phyloP scores from a whole-genome alignment of 2,888 invertebrate genomes.

The Thymelicus lineola region DNA sequence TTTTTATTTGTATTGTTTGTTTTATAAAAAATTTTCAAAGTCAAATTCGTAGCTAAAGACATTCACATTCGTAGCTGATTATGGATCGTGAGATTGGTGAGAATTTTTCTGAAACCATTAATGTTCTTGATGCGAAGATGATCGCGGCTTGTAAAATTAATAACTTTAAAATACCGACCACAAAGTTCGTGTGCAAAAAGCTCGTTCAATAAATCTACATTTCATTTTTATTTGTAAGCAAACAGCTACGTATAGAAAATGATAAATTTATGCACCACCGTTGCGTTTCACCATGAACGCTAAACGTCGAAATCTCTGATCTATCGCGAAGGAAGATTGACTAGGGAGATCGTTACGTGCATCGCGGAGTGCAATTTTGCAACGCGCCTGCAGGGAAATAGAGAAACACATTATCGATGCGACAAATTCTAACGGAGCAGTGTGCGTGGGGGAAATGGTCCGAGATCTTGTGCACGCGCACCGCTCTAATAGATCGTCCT shows the following conservation, averaged over 20 bases:
- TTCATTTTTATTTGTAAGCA: background rate
- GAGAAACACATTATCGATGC: constrained; percentile 53
- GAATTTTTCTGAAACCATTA: too few relatives aligned
- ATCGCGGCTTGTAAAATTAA: too few relatives aligned
- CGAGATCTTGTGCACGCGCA: constrained; percentile 79
- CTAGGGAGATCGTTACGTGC: constrained; percentile 22
- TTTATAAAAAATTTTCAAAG: background rate
- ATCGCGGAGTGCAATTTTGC: constrained; percentile 18
- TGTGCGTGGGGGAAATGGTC: constrained; percentile 83
- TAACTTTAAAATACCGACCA: constrained; percentile 25
- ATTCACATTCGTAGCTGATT: too few relatives aligned
- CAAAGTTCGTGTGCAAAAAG: too few relatives aligned
- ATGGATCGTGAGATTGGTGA: too few relatives aligned
- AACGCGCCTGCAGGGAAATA: constrained; percentile 42
- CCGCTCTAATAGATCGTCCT: constrained; percentile 81
- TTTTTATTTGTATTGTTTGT: constrained; percentile 22
- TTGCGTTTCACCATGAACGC: constrained; percentile 21
- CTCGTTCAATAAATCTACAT: background rate
- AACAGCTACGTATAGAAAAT: background rate
- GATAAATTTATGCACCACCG: background rate
- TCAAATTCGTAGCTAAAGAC: too few relatives aligned
- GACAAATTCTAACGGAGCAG: constrained; percentile 75
- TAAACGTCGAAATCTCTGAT: constrained; percentile 11
- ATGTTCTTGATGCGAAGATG: too few relatives aligned
- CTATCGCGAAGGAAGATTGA: constrained; percentile 28